Base-by-base conservation (phyloP, 2,888 invertebrate genomes). In the Lasioglossum villosulum region DNA sequence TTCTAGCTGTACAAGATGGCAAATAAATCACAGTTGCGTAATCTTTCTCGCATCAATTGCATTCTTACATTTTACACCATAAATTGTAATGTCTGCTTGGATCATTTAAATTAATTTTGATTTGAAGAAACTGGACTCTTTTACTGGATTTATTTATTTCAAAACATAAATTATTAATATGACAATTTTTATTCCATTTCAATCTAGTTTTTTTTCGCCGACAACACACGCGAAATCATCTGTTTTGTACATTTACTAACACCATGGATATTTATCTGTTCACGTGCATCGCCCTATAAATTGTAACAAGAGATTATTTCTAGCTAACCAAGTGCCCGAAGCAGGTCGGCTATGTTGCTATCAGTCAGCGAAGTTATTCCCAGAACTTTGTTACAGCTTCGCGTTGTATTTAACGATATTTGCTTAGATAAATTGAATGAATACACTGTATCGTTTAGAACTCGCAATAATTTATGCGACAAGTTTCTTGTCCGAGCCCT, bases 391-490 rank as follows among this genome's bases (percentile, higher is more conserved):
- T n/a, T 52, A 52, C 52, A 23, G 52, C 52, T 23, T n/a, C 52
- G 23, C 23, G 52, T 52, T 52, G 23, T 52, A 52, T n/a, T 23
- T 52, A 52, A 52, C 23, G 52, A 52, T 52, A 52, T 52, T 52
- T 52, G 6, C 23, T 23, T 52, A 52, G 52, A 52, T 52, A 52
- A 23, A 52, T 52, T 52, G 52, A 52, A 52, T 34, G 39, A 45
- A 23, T 66, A 72, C 48, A 52, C 48, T 78, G 72, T 78, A 39
- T 23, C 52, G 34, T 52, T 52, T 23, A 23, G 52, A 52, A 23
- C 52, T 23, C 23, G 10, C 23, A 52, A 52, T 52, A 52, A 52
- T 52, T 52, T 52, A 52, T 52, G 52, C 52, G 23, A 10, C 52
- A 52, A 52, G 52, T 52, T 52, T 52, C 52, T 23, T n/a, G 10